Percentiles rank a stretch among this genome's conserved stretches.
Conservation (phyloP, 2,797 vertebrate species). For the Arctocebus calabarensis region DNA sequence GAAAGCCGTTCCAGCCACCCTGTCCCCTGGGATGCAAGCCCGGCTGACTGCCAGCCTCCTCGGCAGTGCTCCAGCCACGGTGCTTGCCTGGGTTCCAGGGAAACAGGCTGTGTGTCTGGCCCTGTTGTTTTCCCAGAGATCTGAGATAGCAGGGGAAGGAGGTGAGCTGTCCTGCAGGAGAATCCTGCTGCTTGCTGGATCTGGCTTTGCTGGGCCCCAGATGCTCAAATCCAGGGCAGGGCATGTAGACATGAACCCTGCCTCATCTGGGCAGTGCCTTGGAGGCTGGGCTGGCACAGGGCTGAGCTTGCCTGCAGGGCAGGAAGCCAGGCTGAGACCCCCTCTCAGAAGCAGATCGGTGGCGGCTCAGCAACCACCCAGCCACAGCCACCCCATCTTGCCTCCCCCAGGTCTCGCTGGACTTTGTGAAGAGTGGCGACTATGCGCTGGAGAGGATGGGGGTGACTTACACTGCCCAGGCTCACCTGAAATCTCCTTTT, state of each 20-base stretch:
- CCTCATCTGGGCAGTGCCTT: background rate
- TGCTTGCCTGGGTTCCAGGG: background rate
- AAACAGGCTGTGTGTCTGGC: background rate
- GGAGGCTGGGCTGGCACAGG: background rate
- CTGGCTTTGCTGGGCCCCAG: background rate
- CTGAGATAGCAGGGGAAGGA: background rate
- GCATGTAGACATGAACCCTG: accelerated
- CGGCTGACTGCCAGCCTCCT: background rate
- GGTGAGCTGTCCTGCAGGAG: accelerated
- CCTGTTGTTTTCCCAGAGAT: accelerated
- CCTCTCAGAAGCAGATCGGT: accelerated
- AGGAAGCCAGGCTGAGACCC: accelerated
- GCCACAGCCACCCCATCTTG: accelerated
- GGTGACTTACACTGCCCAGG: slow-evolving; percentile 90
- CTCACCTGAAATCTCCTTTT: slow-evolving; percentile 95
- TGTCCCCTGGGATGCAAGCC: background rate
- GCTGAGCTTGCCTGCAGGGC: accelerated
- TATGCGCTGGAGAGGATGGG: slow-evolving; percentile 97
- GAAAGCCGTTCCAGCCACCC: background rate
- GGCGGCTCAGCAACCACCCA: accelerated
- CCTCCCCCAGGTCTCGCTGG: slow-evolving; percentile 90
- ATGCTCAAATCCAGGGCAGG: accelerated
- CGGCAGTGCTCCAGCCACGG: background rate
- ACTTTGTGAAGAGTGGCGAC: slow-evolving; percentile 93
- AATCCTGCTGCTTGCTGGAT: background rate